Evolutionary conservation across 2,888 invertebrate species (phyloP).

Genomic region (Pachliopta kotzebuea): DNA sequence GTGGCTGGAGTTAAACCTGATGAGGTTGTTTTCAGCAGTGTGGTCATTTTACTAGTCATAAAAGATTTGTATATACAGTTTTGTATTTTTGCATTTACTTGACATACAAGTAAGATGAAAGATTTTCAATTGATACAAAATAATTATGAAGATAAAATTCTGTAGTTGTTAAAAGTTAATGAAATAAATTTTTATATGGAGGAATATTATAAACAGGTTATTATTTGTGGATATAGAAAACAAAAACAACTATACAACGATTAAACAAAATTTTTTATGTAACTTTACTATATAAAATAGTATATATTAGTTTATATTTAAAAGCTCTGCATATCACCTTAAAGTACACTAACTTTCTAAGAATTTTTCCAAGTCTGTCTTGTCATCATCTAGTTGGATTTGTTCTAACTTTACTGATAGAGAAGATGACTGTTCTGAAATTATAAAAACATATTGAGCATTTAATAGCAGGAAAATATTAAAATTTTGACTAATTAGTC

Average conservation of each 20-base stretch:
- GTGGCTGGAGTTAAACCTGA: slow-evolving; percentile 35
- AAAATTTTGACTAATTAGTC: not conserved
- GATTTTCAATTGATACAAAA: slow-evolving; percentile 58
- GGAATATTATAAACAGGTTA: slow-evolving; percentile 45
- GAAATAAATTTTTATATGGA: slow-evolving; percentile 56
- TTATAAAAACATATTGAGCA: not conserved
- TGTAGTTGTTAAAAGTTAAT: slow-evolving; percentile 53
- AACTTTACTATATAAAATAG: slow-evolving; percentile 53
- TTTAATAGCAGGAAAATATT: not conserved
- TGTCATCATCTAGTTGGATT: slow-evolving; percentile 64
- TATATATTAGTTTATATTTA: slow-evolving; percentile 39
- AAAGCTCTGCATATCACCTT: slow-evolving; percentile 47
- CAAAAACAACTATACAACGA: slow-evolving; percentile 45
- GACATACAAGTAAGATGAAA: slow-evolving; percentile 51
- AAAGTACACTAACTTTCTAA: slow-evolving; percentile 50
- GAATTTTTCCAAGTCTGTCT: slow-evolving; percentile 62
- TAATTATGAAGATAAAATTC: slow-evolving; percentile 47
- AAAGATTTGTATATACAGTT: slow-evolving; percentile 72
- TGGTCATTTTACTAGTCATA: slow-evolving; percentile 76
- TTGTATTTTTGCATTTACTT: slow-evolving; percentile 64
- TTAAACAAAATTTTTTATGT: slow-evolving; percentile 47
- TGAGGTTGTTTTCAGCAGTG: slow-evolving; percentile 56
- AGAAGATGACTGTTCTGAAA: slow-evolving; percentile 50
- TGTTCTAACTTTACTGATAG: slow-evolving; percentile 63
- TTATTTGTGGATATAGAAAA: slow-evolving; percentile 42